These are phyloP conservation scores for Danio aesculapii DNA, from an alignment of 2,797 vertebrate genomes.

Conservation along the genomic window DNA sequence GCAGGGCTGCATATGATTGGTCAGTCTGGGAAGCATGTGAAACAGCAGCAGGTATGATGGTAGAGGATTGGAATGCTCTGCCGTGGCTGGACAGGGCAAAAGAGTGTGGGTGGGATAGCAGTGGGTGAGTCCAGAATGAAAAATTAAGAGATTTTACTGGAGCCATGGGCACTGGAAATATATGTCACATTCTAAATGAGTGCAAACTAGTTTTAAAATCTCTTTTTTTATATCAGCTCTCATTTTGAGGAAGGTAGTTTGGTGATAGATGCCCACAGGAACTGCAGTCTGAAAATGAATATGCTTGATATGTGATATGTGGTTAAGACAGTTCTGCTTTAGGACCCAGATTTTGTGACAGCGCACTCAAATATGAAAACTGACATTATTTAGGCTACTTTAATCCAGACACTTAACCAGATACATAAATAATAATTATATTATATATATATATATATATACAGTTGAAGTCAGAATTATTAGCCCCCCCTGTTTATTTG, in stretches of 20 bases:
- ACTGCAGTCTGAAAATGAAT: constrained; percentile 19
- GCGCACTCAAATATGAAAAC: not conserved
- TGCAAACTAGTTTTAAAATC: not conserved
- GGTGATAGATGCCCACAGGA: not conserved
- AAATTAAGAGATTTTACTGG: constrained; percentile 62
- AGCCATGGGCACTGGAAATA: constrained; percentile 67
- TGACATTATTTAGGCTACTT: not conserved
- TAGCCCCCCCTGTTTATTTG: no score
- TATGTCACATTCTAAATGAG: constrained; percentile 21
- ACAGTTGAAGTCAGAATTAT: no score
- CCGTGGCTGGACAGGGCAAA: constrained; percentile 44
- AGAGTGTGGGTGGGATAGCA: constrained; percentile 62
- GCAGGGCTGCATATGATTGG: constrained; percentile 35
- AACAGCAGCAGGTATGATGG: constrained; percentile 76
- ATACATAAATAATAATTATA: no score
- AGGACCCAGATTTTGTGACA: not conserved
- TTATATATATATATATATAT: no score
- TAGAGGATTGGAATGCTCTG: constrained; percentile 78
- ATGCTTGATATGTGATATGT: not conserved
- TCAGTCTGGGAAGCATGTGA: constrained; percentile 53
- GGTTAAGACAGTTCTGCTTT: constrained; percentile 8
- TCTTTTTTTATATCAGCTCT: not conserved
- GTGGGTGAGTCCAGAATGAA: constrained; percentile 32
- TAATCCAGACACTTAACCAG: no score
- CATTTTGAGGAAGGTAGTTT: not conserved